Evolutionary conservation across 2,888 invertebrate genomes (phyloP).

Genomic region (Drosophila pseudotalamancana): DNA sequence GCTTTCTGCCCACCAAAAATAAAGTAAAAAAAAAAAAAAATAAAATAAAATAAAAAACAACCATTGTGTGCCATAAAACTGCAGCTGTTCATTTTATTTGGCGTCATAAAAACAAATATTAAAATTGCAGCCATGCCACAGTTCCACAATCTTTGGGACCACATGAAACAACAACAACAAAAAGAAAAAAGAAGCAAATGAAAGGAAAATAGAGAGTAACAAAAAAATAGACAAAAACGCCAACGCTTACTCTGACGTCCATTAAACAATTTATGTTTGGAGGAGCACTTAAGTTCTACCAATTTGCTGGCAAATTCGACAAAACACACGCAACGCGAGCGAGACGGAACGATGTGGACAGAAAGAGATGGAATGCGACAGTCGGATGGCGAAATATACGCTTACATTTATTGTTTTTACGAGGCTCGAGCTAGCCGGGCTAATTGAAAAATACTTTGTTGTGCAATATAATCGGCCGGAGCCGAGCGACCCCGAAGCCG

Average conservation of each 20-base stretch:
- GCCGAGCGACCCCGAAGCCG: too few relatives aligned
- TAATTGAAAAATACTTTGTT: slow-evolving; percentile 79
- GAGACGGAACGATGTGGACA: neutral
- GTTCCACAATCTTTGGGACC: slow-evolving; percentile 32
- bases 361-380: slow-evolving; percentile 1
- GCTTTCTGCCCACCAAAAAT: slow-evolving; percentile 17
- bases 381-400: slow-evolving; percentile 28
- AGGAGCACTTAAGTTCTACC: slow-evolving; percentile 63
- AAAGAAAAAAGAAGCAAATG: neutral
- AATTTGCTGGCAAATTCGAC: slow-evolving; percentile 64
- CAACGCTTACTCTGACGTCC: slow-evolving; percentile 47
- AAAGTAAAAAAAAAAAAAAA: slow-evolving; percentile 29
- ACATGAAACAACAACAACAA: slow-evolving; percentile 24
- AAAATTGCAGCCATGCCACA: slow-evolving; percentile 61
- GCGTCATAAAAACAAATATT: slow-evolving; percentile 63
- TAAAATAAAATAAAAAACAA: slow-evolving; percentile 23
- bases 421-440: slow-evolving; percentile 59
- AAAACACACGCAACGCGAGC: slow-evolving; percentile 50
- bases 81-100: slow-evolving; percentile 59
- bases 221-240: slow-evolving; percentile 18
- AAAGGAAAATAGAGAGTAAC: neutral
- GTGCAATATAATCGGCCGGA: slow-evolving; percentile 68
- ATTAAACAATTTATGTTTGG: slow-evolving; percentile 73
- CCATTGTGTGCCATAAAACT: slow-evolving; percentile 42
- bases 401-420: slow-evolving; percentile 75